A percentile compares a stretch with the other conserved stretches of the same genome.
Conservation (phyloP, 2,113 vertebrate species). For the Xyliphius kryptos region DNA sequence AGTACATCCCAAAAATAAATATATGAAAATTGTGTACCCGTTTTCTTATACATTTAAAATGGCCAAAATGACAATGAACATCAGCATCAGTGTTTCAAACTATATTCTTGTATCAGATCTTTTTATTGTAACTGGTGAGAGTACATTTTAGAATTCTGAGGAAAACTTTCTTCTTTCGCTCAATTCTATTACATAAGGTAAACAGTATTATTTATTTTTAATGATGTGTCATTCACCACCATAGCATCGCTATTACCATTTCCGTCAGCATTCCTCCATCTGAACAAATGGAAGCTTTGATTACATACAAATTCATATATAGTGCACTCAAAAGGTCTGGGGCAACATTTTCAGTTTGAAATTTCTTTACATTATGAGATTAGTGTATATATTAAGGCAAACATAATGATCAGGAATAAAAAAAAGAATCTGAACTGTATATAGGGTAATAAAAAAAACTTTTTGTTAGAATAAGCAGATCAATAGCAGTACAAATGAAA, state of each 20-base stretch:
- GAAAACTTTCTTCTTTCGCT: no score
- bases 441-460: constrained; percentile 44
- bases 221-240: constrained; percentile 30
- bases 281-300: constrained; percentile 50
- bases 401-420: constrained; percentile 72
- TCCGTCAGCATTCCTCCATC: constrained; percentile 46
- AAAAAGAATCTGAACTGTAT: no score
- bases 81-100: no score
- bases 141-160: no score
- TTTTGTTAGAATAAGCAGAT: constrained; percentile 62
- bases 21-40: no score
- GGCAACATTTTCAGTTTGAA: constrained; percentile 60
- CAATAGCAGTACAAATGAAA: constrained; percentile 58
- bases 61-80: no score
- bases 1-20: no score
- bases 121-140: no score
- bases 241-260: constrained; percentile 33
- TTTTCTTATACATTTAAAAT: no score
- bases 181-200: constrained; percentile 34
- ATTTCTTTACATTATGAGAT: constrained; percentile 72
- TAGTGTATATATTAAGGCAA: constrained; percentile 88
- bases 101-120: no score
- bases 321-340: constrained; percentile 51
- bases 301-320: constrained; percentile 52
- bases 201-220: constrained; percentile 45